Conservation (phyloP, 1,140 invertebrate genomes). For the Aphaenogaster floridana region DNA sequence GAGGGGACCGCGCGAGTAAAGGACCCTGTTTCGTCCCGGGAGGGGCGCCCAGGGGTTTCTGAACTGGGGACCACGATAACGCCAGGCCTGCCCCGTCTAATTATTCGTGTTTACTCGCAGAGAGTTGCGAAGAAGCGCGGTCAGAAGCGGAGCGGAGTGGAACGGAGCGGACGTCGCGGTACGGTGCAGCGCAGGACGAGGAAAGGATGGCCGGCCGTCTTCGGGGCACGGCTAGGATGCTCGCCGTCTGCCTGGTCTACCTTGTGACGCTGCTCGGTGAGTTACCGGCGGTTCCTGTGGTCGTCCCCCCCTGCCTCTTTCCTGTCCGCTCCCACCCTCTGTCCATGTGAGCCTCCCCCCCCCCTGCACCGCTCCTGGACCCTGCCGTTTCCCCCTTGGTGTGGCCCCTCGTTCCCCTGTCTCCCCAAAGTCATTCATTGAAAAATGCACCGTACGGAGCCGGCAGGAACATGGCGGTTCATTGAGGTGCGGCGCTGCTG, state of each 20-base stretch:
- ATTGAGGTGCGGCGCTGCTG: slow-evolving; percentile 7
- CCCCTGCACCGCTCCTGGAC: slow-evolving; percentile 31
- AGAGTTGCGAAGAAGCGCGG: slow-evolving; percentile 68
- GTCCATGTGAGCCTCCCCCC: slow-evolving; percentile 27
- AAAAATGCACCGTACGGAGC: slow-evolving; percentile 49
- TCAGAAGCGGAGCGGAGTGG: slow-evolving; percentile 32
- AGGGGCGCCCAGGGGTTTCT: slow-evolving; percentile 54
- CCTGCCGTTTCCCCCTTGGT: not conserved
- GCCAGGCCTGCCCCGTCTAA: slow-evolving; percentile 78
- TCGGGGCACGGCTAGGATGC: slow-evolving; percentile 83
- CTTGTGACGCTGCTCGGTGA: slow-evolving; percentile 83
- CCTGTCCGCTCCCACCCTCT: slow-evolving; percentile 41
- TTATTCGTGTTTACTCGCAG: slow-evolving; percentile 83
- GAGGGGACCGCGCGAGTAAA: slow-evolving; percentile 12
- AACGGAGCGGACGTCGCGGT: slow-evolving; percentile 47
- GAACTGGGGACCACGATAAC: slow-evolving; percentile 75
- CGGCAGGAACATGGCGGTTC: slow-evolving; percentile 15
- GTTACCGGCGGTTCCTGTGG: slow-evolving; percentile 72
- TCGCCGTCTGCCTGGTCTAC: slow-evolving; percentile 82
- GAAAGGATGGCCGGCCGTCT: slow-evolving; percentile 59
- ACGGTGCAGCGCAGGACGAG: slow-evolving; percentile 72
- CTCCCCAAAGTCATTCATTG: slow-evolving; percentile 43
- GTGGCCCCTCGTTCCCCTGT: slow-evolving; percentile 17
- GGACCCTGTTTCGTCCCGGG: slow-evolving; percentile 23
- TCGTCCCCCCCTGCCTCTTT: slow-evolving; percentile 57